Percentiles rank a stretch among this genome's conserved stretches.
Conservation (phyloP, 1,140 invertebrate genomes). For the Druon quercuslanigerum region DNA sequence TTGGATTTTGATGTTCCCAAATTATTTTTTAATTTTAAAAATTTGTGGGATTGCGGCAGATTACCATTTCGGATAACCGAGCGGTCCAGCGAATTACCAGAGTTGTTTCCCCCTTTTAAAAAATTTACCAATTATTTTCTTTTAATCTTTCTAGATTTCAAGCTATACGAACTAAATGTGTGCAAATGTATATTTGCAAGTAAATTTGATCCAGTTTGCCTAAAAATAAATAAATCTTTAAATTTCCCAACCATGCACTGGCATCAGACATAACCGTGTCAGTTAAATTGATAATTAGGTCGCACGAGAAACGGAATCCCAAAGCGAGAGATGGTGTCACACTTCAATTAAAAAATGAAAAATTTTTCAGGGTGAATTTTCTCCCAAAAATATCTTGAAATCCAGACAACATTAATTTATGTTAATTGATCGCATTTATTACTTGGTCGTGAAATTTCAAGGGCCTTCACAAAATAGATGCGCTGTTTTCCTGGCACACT, state of each 20-base stretch:
- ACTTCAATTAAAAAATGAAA: background rate
- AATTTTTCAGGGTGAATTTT: background rate
- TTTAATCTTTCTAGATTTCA: too few relatives aligned
- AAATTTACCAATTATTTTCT: too few relatives aligned
- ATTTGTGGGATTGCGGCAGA: too few relatives aligned
- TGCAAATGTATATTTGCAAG: background rate
- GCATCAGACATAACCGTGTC: slow-evolving; percentile 18
- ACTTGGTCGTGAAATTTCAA: background rate
- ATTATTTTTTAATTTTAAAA: too few relatives aligned
- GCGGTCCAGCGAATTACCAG: too few relatives aligned
- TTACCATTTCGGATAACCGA: too few relatives aligned
- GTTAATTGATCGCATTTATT: background rate
- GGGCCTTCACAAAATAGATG: slow-evolving; percentile 18
- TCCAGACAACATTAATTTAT: background rate
- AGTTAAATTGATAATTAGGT: slow-evolving; percentile 30
- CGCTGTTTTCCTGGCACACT: slow-evolving; percentile 20
- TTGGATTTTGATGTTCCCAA: too few relatives aligned
- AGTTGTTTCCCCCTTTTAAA: too few relatives aligned
- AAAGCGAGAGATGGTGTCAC: background rate
- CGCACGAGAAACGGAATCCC: slow-evolving; percentile 5
- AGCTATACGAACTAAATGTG: too few relatives aligned
- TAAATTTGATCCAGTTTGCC: background rate
- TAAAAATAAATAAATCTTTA: slow-evolving; percentile 27
- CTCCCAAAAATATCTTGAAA: background rate
- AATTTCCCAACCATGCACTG: slow-evolving; percentile 12